Conservation (phyloP, 1,140 invertebrate species). For the Metaphire vulgaris region DNA sequence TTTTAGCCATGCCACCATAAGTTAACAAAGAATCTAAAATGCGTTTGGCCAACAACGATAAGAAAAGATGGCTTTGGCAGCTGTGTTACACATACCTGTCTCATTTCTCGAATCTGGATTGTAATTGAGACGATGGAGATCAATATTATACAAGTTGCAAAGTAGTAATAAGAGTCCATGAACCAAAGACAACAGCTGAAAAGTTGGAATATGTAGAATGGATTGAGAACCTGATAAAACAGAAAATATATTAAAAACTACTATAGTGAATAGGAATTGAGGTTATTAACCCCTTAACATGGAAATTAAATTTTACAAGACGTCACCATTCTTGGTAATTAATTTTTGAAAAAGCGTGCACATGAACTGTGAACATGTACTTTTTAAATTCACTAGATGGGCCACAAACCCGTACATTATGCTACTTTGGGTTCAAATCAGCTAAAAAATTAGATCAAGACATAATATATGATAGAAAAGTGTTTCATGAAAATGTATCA, state of each 20-base stretch:
- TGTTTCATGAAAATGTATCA: too few relatives aligned
- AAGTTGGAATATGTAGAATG: slow-evolving; percentile 71
- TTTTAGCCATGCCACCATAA: too few relatives aligned
- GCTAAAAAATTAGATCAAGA: too few relatives aligned
- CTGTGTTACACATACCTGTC: slow-evolving; percentile 35
- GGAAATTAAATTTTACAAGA: neutral
- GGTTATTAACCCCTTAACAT: neutral
- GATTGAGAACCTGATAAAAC: slow-evolving; percentile 63
- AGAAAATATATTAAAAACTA: neutral
- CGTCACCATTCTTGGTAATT: neutral
- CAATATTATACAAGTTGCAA: slow-evolving; percentile 56
- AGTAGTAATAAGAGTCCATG: slow-evolving; percentile 55
- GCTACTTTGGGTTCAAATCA: too few relatives aligned
- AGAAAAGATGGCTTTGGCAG: neutral
- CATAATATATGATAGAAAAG: too few relatives aligned
- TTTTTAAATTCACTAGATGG: neutral
- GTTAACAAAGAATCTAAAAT: too few relatives aligned
- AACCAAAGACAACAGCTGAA: slow-evolving; percentile 57
- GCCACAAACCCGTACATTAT: too few relatives aligned
- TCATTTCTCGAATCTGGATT: slow-evolving; percentile 51
- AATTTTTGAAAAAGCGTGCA: neutral
- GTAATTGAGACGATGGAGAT: slow-evolving; percentile 54
- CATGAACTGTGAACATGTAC: neutral
- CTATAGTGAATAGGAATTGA: neutral
- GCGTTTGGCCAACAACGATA: neutral